Percentiles rank a stretch among this genome's conserved stretches.
Conservation (phyloP, 2,888 invertebrate genomes). For the Trissoscelio sp. region DNA sequence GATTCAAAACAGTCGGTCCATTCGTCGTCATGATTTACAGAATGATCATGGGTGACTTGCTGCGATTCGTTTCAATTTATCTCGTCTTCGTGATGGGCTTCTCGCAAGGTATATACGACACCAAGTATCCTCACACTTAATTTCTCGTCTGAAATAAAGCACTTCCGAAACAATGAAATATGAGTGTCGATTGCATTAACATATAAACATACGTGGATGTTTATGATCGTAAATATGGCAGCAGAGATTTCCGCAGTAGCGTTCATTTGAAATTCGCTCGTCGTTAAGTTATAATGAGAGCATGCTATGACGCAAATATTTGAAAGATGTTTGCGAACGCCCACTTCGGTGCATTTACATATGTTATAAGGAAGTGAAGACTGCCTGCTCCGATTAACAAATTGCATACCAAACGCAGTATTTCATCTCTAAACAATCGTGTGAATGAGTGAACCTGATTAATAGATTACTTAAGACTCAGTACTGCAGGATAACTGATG, state of each 20-base stretch:
- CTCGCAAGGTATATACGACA: conserved; percentile 92
- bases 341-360: conserved; percentile 29
- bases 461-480: neutral
- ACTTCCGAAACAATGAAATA: neutral
- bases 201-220: too few relatives aligned
- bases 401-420: neutral
- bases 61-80: conserved; percentile 98
- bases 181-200: too few relatives aligned
- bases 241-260: neutral
- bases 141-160: conserved; percentile 1
- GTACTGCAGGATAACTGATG: too few relatives aligned
- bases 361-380: conserved; percentile 10
- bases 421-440: neutral
- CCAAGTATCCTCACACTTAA: neutral
- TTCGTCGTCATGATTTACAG: conserved; percentile 99
- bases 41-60: conserved; percentile 98
- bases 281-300: conserved; percentile 31
- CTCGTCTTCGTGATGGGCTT: conserved; percentile 98
- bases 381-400: neutral
- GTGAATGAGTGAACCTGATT: neutral
- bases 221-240: conserved; percentile 21
- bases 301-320: conserved; percentile 38
- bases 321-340: conserved; percentile 36
- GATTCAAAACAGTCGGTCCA: conserved; percentile 99
- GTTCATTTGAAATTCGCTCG: conserved; percentile 15